Evolutionary conservation across 2,888 invertebrate genomes (phyloP).

Genomic region (Prosapia bicincta): DNA sequence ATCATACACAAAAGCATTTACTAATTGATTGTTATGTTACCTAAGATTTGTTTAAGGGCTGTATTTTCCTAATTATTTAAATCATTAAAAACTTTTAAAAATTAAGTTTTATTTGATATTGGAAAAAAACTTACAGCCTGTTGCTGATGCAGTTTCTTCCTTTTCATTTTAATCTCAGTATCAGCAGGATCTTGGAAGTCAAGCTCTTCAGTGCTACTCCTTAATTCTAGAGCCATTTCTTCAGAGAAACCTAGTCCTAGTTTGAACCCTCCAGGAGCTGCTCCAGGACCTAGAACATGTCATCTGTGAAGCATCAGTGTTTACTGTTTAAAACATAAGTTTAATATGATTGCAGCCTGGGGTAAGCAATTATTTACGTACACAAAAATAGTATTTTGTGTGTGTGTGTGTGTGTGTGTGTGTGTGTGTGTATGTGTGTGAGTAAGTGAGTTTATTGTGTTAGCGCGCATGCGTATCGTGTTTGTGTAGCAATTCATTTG

Average conservation of each 20-base stretch:
- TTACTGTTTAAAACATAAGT: neutral
- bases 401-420: too few species aligned
- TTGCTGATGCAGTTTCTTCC: constrained; percentile 44
- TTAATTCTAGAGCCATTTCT: constrained; percentile 71
- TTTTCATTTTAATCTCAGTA: constrained; percentile 46
- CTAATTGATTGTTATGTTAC: too few species aligned
- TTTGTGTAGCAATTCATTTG: too few species aligned
- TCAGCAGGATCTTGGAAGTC: constrained; percentile 66
- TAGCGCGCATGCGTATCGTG: too few species aligned
- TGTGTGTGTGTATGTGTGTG: too few species aligned
- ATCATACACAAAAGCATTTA: too few species aligned
- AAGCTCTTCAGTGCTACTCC: constrained; percentile 85
- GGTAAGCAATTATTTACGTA: too few species aligned
- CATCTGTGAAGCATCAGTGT: neutral
- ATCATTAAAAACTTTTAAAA: neutral
- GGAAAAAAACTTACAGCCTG: constrained; percentile 44
- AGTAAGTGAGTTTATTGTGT: too few species aligned
- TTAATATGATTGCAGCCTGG: too few species aligned
- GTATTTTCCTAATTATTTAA: too few species aligned
- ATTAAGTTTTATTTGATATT: neutral
- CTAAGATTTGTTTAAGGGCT: too few species aligned
- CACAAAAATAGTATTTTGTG: too few species aligned
- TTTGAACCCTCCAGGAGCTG: constrained; percentile 40
- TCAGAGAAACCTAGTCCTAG: constrained; percentile 56
- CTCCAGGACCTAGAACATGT: constrained; percentile 9